Evolutionary conservation across 2,888 invertebrate species (phyloP), one percentile per base, ranked within the genome.

Genomic region (Polyommatus icarus): DNA sequence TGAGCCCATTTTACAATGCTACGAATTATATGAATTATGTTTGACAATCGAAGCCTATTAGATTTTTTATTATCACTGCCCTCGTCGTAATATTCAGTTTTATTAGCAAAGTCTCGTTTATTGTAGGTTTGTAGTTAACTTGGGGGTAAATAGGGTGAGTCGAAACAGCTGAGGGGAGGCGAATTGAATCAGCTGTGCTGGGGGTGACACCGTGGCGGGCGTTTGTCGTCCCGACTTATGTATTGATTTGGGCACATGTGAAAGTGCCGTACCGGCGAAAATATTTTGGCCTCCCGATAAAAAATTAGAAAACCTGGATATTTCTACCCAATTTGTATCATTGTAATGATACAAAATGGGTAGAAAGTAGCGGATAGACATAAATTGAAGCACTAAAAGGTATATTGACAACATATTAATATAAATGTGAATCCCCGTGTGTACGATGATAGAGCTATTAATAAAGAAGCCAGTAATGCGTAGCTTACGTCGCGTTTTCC

Each of bases 181-280:
- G 83, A 88, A 85, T 87, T 86, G 89, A 86, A 93, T 93, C 94
- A 93, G 93, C 94, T 93, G 92, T 90, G 89, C 91, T 90, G 90
- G 90, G 92, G 93, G 91, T 87, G 90, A 87, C 90, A 88, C 89
- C 89, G 86, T 88, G 90, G 86, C 89, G 90, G 88, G 86, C 84
- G 89, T 91, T 85, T 93, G 95, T 87, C 94, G 94, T 90, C 94
- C 93, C 85, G 94, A 92, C 90, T 89, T 89, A 80, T 89, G 92
- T 84, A 93, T 94, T 87, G 88, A 91, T 85, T 95, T 95, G 89
- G 87, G 91, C 81, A 92, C 94, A 86, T 94, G 94, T 88, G 90
- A 87, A 82, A 8, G 76, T 59, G 20, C 3, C 40, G 32, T 50
- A 76, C 36, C 18, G 36, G 32, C 29, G 59, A 24, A 36, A 32